Percentiles rank a stretch among this genome's conserved stretches.
These are phyloP conservation scores for Sclerurus mexicanus DNA, from an alignment of 2,113 vertebrate genomes.

Conservation along the genomic window DNA sequence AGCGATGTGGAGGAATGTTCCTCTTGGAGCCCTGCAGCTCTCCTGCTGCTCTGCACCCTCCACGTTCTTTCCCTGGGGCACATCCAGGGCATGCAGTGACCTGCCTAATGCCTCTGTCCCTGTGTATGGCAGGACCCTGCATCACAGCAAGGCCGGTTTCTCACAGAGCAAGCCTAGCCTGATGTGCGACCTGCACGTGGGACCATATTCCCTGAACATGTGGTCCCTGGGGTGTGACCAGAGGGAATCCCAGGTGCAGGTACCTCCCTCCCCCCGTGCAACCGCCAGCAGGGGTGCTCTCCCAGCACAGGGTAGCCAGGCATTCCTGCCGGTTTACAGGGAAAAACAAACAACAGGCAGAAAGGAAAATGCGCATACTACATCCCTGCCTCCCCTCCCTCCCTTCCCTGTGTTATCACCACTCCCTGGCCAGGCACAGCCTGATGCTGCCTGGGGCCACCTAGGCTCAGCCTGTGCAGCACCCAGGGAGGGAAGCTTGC, in stretches of 20 bases:
- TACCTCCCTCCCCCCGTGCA: background rate
- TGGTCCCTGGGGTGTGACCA: background rate
- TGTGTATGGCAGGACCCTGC: background rate
- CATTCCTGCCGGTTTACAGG: background rate
- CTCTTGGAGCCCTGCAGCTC: background rate
- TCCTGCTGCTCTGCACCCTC: background rate
- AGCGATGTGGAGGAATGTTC: fast-evolving
- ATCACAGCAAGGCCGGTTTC: background rate
- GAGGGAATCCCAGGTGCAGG: background rate
- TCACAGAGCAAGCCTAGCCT: background rate
- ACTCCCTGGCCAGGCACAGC: background rate
- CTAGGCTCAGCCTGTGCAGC: background rate
- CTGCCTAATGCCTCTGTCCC: background rate
- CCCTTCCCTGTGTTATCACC: fast-evolving
- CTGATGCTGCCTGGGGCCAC: background rate
- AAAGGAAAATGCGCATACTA: background rate
- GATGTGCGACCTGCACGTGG: background rate
- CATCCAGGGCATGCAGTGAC: background rate
- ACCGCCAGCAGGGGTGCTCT: background rate
- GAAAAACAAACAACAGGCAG: background rate
- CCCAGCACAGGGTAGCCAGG: background rate
- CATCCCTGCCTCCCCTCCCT: background rate
- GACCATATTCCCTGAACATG: background rate
- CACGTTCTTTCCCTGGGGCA: background rate
- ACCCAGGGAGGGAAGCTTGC: background rate